Percentiles rank a stretch among this genome's conserved stretches.
Conservation (phyloP, 2,888 invertebrate species). For the Trichopria drosophilae region DNA sequence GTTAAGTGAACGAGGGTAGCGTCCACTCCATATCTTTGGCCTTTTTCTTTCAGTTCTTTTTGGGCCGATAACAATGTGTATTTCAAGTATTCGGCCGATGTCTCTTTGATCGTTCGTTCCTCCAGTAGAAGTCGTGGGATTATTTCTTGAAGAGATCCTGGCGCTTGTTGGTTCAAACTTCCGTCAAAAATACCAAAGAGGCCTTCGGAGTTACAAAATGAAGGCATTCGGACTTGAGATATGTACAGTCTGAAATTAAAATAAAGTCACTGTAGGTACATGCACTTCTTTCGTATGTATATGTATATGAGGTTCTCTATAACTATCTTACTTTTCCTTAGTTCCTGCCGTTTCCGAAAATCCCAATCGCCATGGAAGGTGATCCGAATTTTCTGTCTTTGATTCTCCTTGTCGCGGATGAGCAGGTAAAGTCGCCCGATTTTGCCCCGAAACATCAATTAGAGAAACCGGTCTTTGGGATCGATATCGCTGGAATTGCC, state of each 20-base stretch:
- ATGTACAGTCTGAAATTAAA: conserved; percentile 65
- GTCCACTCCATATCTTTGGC: conserved; percentile 73
- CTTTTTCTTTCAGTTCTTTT: conserved; percentile 73
- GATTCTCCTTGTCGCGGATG: conserved; percentile 55
- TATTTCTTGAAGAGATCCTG: conserved; percentile 71
- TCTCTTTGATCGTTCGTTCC: conserved; percentile 80
- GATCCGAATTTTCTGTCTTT: conserved; percentile 52
- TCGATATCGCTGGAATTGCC: conserved; percentile 78
- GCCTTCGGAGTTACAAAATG: conserved; percentile 79
- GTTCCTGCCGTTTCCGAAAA: conserved; percentile 84
- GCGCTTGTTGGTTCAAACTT: conserved; percentile 71
- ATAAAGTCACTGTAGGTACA: conserved; percentile 1
- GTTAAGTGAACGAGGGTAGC: conserved; percentile 75
- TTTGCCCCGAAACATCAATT: conserved; percentile 82
- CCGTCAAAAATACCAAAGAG: conserved; percentile 84
- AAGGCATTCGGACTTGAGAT: conserved; percentile 75
- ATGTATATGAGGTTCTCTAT: neutral
- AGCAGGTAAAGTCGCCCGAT: conserved; percentile 68
- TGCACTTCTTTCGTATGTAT: neutral
- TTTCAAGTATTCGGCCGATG: conserved; percentile 80
- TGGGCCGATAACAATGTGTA: conserved; percentile 81
- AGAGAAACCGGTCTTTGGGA: conserved; percentile 80
- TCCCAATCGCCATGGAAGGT: conserved; percentile 75
- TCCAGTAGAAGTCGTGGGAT: conserved; percentile 80
- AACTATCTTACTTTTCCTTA: conserved; percentile 61